These are phyloP conservation scores for Pteromalus puparum DNA, from an alignment of 1,140 invertebrate genomes.

Conservation along the genomic window DNA sequence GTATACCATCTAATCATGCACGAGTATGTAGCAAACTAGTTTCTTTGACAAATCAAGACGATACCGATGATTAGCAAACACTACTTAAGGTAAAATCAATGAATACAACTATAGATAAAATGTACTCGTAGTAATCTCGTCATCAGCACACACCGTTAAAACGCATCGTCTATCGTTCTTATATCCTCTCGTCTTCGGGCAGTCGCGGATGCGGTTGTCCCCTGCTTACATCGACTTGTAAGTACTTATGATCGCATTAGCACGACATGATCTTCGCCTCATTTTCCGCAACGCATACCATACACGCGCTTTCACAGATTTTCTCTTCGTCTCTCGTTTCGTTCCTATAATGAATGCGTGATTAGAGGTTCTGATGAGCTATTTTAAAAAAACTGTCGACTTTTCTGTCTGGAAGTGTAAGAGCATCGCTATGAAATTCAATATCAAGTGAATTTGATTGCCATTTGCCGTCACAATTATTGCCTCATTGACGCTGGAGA, in stretches of 20 bases:
- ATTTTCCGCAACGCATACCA: neutral
- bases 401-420: neutral
- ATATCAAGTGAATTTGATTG: neutral
- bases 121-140: neutral
- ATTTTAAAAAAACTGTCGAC: constrained; percentile 46
- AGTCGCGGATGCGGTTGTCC: neutral
- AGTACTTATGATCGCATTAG: neutral
- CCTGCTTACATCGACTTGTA: too few species aligned
- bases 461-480: neutral
- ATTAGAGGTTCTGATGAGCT: neutral
- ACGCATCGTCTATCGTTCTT: neutral
- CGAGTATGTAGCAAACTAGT: too few species aligned
- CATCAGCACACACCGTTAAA: neutral
- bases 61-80: too few species aligned
- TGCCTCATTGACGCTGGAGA: neutral
- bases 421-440: neutral
- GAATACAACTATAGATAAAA: neutral
- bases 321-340: neutral
- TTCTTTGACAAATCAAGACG: too few species aligned
- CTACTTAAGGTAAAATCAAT: neutral
- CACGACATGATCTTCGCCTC: neutral
- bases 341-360: constrained; percentile 1
- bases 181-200: neutral
- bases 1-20: too few species aligned
- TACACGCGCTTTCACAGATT: neutral